Percentiles rank a stretch among this genome's conserved stretches.
These are phyloP conservation scores for Luehdorfia chinensis DNA, from an alignment of 1,140 invertebrate species.

Conservation along the genomic window DNA sequence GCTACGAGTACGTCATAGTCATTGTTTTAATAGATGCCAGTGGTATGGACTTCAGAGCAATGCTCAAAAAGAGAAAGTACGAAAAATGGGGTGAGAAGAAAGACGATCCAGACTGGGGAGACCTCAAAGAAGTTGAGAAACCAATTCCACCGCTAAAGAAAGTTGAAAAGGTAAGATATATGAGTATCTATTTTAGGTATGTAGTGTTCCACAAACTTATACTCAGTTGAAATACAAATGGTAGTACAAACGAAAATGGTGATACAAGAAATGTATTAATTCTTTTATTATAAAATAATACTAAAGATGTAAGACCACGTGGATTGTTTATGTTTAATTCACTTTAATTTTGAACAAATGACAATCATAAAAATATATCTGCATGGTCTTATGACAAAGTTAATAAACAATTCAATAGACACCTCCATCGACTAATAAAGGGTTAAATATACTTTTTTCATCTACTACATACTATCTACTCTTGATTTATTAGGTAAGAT, in stretches of 20 bases:
- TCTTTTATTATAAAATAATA: constrained; percentile 22
- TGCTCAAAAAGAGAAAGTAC: constrained; percentile 98
- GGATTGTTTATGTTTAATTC: too few relatives aligned
- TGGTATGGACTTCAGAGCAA: constrained; percentile 98
- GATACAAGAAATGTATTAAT: constrained; percentile 62
- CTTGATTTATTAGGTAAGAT: too few relatives aligned
- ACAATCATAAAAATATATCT: too few relatives aligned
- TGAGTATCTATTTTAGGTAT: not conserved
- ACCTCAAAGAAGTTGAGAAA: constrained; percentile 95
- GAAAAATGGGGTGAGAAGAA: constrained; percentile 95
- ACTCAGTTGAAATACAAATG: not conserved
- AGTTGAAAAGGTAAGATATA: constrained; percentile 89
- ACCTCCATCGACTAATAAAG: too few relatives aligned
- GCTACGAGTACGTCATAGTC: too few relatives aligned
- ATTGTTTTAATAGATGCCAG: constrained; percentile 88
- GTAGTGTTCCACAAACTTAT: not conserved
- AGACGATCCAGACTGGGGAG: constrained; percentile 93
- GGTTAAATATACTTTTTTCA: too few relatives aligned
- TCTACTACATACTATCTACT: too few relatives aligned
- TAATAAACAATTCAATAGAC: too few relatives aligned
- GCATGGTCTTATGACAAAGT: too few relatives aligned
- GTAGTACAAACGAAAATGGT: constrained; percentile 36
- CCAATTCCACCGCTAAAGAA: constrained; percentile 90
- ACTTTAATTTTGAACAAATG: too few relatives aligned
- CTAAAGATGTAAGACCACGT: constrained; percentile 23